Percentiles rank a stretch among this genome's conserved stretches.
These are phyloP conservation scores for Marisa cornuarietis DNA, from an alignment of 1,140 invertebrate genomes.

Conservation along the genomic window DNA sequence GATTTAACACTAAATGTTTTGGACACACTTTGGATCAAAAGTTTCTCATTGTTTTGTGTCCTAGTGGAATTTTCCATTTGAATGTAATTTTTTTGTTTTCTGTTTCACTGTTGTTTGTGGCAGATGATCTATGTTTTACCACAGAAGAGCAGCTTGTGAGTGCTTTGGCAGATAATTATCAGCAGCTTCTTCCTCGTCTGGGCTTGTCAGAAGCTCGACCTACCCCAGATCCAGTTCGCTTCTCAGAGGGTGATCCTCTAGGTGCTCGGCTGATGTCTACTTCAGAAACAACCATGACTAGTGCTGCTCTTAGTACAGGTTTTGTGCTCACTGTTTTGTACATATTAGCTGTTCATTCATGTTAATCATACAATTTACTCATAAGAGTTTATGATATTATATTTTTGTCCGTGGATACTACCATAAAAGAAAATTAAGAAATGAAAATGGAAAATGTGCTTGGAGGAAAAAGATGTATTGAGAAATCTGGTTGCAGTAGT, in stretches of 20 bases:
- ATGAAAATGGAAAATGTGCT: too few relatives aligned
- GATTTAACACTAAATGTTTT: too few relatives aligned
- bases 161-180: conserved; percentile 44
- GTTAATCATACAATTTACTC: neutral
- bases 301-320: neutral
- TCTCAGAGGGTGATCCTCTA: conserved; percentile 70
- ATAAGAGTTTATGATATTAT: too few relatives aligned
- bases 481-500: too few relatives aligned
- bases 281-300: neutral
- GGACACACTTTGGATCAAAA: neutral
- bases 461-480: too few relatives aligned
- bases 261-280: conserved; percentile 58
- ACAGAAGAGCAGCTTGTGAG: conserved; percentile 41
- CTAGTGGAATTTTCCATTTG: too few relatives aligned
- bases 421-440: too few relatives aligned
- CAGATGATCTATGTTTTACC: conserved; percentile 49
- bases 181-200: conserved; percentile 56
- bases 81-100: too few relatives aligned
- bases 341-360: neutral
- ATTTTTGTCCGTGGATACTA: too few relatives aligned
- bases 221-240: conserved; percentile 66
- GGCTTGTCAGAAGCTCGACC: conserved; percentile 65
- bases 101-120: neutral
- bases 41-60: too few relatives aligned
- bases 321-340: neutral